Evolutionary conservation across 2,113 vertebrate genomes (phyloP), one percentile per base, ranked within the genome.

Genomic region (Pungitius pungitius): DNA sequence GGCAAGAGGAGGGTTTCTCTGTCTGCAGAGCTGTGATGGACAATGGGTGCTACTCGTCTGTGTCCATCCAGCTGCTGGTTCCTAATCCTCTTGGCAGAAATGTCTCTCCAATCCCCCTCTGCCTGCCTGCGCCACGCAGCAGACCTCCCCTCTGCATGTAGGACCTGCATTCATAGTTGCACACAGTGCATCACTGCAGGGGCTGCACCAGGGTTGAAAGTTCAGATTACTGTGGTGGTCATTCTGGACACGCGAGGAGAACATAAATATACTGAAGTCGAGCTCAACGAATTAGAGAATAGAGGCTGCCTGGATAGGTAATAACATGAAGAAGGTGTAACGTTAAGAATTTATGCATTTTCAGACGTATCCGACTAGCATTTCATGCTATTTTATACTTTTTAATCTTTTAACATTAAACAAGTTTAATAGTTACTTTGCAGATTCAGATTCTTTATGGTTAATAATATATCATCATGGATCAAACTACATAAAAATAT

Each of bases 51-150:
- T 83, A 67, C 83, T 87, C 37, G 76, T 84, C 81, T 83, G 79
- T 22, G 8, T 83, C 84, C 76, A 72, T 80, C 79, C 85, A 89
- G 85, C 91, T 91, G 91, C 91, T 93, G 91, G 88, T 85, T 93
- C 79, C 69, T 94, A 94, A 93, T 93, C 92, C 92, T 87, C 87
- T 93, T 91, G 89, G 86, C 90, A 91, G 84, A 89, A 88, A 85
- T 87, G 83, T 68, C 77, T 82, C 80, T 87, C 73, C 91, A 92
- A 90, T 91, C 91, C 87, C 85, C 69, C 75, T 84, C 85, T 84
- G 78, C 72, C 77, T 81, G 82, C 26, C 87, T 60, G 42, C 63
- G 33, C 56, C 84, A 72, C 85, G 83, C 82, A 84, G 84, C 82
- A 85, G 74, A 69, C 84, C 62, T 73, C 55, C 74, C 73, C 80